Conservation (phyloP, 1,140 invertebrate genomes). For the Subanguina moxae region DNA sequence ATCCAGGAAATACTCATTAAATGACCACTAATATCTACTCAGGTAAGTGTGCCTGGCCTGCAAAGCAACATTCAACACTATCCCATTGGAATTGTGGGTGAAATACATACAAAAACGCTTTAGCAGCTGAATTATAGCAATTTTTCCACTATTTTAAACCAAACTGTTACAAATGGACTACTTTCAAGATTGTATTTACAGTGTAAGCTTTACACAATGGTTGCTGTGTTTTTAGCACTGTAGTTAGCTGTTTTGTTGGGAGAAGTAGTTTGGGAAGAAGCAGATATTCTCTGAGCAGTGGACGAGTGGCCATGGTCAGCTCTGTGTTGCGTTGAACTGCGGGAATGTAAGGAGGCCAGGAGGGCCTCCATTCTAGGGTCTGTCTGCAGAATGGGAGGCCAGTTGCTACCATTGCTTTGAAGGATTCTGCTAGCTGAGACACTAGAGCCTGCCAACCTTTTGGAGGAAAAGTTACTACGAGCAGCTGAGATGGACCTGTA, state of each 20-base stretch:
- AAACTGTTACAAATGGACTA: no score
- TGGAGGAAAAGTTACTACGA: neutral
- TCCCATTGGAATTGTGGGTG: no score
- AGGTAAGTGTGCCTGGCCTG: no score
- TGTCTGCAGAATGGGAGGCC: neutral
- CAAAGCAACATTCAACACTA: no score
- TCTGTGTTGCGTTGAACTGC: neutral
- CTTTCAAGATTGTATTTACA: no score
- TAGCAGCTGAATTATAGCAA: no score
- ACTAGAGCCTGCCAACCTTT: neutral
- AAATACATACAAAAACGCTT: no score
- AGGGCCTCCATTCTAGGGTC: conserved; percentile 20
- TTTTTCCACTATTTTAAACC: no score
- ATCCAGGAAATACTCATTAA: no score
- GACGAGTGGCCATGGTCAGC: no score
- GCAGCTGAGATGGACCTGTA: conserved; percentile 26
- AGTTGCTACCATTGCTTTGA: neutral
- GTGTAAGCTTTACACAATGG: neutral
- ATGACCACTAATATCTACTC: no score
- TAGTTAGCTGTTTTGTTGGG: neutral
- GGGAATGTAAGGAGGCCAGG: conserved; percentile 13
- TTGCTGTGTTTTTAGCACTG: neutral
- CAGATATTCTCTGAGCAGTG: neutral
- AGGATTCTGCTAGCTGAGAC: neutral
- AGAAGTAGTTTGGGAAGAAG: neutral